A percentile compares a stretch with the other conserved stretches of the same genome.
phyloP scores from a whole-genome alignment of 2,888 invertebrate genomes.

The Oegoconia quadripuncta region DNA sequence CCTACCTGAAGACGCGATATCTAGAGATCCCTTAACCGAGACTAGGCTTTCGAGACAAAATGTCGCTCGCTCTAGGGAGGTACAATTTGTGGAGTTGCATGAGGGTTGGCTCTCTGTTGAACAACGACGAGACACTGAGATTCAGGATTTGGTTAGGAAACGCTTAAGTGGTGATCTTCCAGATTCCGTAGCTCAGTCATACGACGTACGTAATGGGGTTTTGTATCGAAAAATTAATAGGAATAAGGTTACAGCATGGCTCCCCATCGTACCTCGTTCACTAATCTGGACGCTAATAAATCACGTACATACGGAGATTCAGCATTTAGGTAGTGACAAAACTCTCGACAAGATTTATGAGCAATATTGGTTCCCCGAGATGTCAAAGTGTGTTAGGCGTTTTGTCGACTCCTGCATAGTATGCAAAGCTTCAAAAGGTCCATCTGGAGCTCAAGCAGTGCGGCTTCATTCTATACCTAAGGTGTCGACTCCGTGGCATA shows the following conservation, averaged over 20 bases:
- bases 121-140: slow-evolving; percentile 27
- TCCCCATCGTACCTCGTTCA: slow-evolving; percentile 16
- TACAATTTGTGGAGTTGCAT: slow-evolving; percentile 22
- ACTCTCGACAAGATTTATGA: slow-evolving; percentile 18
- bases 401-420: slow-evolving; percentile 37
- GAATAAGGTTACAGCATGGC: slow-evolving; percentile 6
- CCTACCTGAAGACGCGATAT: background rate
- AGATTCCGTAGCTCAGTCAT: background rate
- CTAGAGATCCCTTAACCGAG: background rate
- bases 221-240: slow-evolving; percentile 15
- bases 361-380: slow-evolving; percentile 33
- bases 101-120: slow-evolving; percentile 27
- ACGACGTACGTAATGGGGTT: slow-evolving; percentile 14
- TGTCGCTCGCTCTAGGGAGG: too few relatives aligned
- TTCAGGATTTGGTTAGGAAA: slow-evolving; percentile 20
- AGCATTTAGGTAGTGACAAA: slow-evolving; percentile 4
- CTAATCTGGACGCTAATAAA: too few relatives aligned
- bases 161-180: slow-evolving; percentile 4
- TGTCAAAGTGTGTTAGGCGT: slow-evolving; percentile 31
- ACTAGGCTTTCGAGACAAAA: background rate
- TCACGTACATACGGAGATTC: background rate
- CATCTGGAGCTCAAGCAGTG: slow-evolving; percentile 1
- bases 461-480: slow-evolving; percentile 25
- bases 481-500: slow-evolving; percentile 13
- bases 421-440: slow-evolving; percentile 36